Conservation (phyloP, 1,140 invertebrate genomes). For the Zophobas atratus region DNA sequence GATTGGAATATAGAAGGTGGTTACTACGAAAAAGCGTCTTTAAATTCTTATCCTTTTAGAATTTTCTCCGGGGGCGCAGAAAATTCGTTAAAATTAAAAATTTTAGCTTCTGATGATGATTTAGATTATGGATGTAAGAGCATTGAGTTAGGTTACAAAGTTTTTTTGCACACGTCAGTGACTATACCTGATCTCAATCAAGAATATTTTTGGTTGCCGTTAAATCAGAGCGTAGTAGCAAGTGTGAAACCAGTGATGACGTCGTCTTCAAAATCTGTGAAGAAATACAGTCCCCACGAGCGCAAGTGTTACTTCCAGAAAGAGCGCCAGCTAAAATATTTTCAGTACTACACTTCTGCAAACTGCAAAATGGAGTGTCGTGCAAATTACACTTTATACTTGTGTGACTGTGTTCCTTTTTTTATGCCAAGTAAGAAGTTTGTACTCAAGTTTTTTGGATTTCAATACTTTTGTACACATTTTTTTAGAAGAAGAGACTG, state of each 20-base stretch:
- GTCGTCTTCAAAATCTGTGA: slow-evolving; percentile 65
- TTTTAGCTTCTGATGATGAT: slow-evolving; percentile 59
- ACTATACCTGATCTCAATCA: slow-evolving; percentile 6
- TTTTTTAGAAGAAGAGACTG: slow-evolving; percentile 61
- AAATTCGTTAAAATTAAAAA: slow-evolving; percentile 67
- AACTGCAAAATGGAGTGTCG: slow-evolving; percentile 83
- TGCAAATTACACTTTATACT: slow-evolving; percentile 77
- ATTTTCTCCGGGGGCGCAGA: slow-evolving; percentile 68
- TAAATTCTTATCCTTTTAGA: slow-evolving; percentile 69
- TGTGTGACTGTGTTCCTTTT: slow-evolving; percentile 75
- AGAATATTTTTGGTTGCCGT: slow-evolving; percentile 37
- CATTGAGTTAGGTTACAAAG: slow-evolving; percentile 69
- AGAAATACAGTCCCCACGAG: slow-evolving; percentile 66
- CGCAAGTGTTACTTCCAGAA: slow-evolving; percentile 76
- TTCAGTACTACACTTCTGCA: slow-evolving; percentile 79
- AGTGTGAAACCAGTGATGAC: slow-evolving; percentile 31
- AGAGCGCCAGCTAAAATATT: slow-evolving; percentile 75
- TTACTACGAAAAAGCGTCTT: slow-evolving; percentile 63
- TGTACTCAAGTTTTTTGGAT: slow-evolving; percentile 6
- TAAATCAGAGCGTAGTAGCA: slow-evolving; percentile 24
- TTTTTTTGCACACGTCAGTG: slow-evolving; percentile 13
- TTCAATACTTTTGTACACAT: slow-evolving; percentile 23
- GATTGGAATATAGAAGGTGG: slow-evolving; percentile 70
- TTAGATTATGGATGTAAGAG: slow-evolving; percentile 69
- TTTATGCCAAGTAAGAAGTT: slow-evolving; percentile 75